Evolutionary conservation across 2,113 vertebrate species (phyloP), one percentile per base, ranked within the genome.

Genomic region (Poeciliopsis prolifica): DNA sequence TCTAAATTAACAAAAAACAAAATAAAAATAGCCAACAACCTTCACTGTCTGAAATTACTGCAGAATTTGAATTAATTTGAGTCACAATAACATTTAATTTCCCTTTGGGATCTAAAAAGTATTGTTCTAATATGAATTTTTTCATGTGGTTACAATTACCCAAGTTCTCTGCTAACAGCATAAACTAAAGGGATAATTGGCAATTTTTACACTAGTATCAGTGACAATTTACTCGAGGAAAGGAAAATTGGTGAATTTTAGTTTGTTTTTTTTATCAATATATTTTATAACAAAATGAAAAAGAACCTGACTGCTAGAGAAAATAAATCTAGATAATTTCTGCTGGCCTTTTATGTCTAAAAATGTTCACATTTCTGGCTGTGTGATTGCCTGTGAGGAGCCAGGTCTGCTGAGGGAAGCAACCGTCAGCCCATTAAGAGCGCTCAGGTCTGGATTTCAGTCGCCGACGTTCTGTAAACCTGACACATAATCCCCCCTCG

Each of bases 401-500:
- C 63, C 70, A 37, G 1, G 31, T 67, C 70, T 37, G 77, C 79
- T 71, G 68, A 82, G 35, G 42, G 29, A 31, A 69, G 51, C 62
- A 75, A 51, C 33, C 15, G 42, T 70, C 64, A 81, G 70, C 71
- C 35, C 0, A 4, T 58, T 72, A 48, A 28, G 9, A 68, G 66
- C 62, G 31, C 37, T 1, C 31, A 62, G 19, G 31, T 35, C 33
- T 42, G 85, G 74, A 82, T 85, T 74, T 77, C 65, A 35, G 79
- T 9, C 26, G n/a, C 19, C 70, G 42, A 66, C 30, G 17, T 22
- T 54, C 30, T 5, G 35, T 67, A 0, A 5, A 31, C 77, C 51
- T 86, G 81, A 82, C 77, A 91, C 83, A 48, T n/a, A 92, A 92
- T 92, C 91, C 89, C 78, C 65, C 44, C 68, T 68, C 68, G 74